These are phyloP conservation scores for Galaxias olidus DNA, from an alignment of 2,797 vertebrate genomes.

Conservation along the genomic window DNA sequence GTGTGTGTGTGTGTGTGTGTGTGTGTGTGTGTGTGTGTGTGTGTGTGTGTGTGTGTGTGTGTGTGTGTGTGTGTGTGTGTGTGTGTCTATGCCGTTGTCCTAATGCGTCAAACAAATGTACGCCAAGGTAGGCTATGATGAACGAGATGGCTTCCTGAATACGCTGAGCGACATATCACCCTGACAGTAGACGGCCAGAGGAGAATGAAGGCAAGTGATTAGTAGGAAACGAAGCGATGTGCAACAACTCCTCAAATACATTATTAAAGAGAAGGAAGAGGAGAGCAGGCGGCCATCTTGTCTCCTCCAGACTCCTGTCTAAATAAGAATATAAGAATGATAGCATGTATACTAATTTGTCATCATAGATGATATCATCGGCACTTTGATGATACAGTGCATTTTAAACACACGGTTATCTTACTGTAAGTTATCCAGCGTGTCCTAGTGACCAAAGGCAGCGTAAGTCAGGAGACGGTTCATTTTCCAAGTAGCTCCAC, in stretches of 20 bases:
- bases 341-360: too few relatives aligned
- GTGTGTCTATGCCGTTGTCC: not conserved
- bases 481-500: too few relatives aligned
- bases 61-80: not conserved
- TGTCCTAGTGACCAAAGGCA: too few relatives aligned
- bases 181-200: constrained; percentile 54
- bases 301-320: too few relatives aligned
- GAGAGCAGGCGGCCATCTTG: not conserved
- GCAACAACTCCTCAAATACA: not conserved
- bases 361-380: too few relatives aligned
- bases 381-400: too few relatives aligned
- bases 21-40: not conserved
- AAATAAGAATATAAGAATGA: too few relatives aligned
- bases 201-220: constrained; percentile 24
- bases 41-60: not conserved
- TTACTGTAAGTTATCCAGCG: too few relatives aligned
- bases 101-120: constrained; percentile 57
- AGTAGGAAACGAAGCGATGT: not conserved
- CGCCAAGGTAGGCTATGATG: constrained; percentile 68
- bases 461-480: too few relatives aligned
- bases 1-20: not conserved
- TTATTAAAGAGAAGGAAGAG: not conserved
- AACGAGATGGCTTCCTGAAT: constrained; percentile 71
- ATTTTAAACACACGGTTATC: too few relatives aligned
- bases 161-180: constrained; percentile 70